phyloP scores from a whole-genome alignment of 2,797 vertebrate genomes.

The Percopsis omiscomaycus region DNA sequence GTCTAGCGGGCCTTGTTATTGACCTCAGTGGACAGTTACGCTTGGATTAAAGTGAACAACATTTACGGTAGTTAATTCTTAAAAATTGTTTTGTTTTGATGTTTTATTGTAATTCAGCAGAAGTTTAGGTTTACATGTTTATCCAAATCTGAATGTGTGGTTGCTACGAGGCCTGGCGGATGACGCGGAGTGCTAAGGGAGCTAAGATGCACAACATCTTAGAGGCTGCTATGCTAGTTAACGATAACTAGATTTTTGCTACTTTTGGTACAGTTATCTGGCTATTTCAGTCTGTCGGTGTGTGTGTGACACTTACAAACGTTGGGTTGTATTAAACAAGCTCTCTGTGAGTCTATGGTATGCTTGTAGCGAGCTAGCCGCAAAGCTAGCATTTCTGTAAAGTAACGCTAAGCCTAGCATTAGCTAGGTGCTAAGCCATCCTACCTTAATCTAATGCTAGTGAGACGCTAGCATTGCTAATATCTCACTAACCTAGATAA shows the following conservation, averaged over 20 bases:
- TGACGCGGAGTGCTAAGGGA: slow-evolving; percentile 28
- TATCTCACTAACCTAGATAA: too few species aligned
- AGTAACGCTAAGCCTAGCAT: not conserved
- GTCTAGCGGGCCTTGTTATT: slow-evolving; percentile 47
- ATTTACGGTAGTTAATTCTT: slow-evolving; percentile 53
- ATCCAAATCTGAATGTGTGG: not conserved
- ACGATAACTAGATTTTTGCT: slow-evolving; percentile 32
- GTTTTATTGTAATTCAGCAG: fast-evolving
- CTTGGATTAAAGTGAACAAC: slow-evolving; percentile 31
- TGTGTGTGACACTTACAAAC: not conserved
- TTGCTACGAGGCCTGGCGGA: slow-evolving; percentile 51
- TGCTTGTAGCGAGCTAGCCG: fast-evolving
- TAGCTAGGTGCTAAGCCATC: not conserved
- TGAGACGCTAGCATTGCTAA: too few species aligned
- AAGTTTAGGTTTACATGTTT: fast-evolving
- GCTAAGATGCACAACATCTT: slow-evolving; percentile 21
- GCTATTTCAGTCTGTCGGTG: not conserved
- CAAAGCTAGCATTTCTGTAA: fast-evolving
- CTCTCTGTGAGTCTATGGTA: too few species aligned
- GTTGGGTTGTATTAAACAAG: too few species aligned
- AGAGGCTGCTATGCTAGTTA: slow-evolving; percentile 18
- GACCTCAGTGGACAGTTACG: slow-evolving; percentile 36
- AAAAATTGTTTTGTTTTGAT: too few species aligned
- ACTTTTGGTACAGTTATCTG: too few species aligned
- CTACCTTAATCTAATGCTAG: not conserved